Evolutionary conservation across 2,888 invertebrate genomes (phyloP), one percentile per base, ranked within the genome.

Genomic region (Chrysina gloriosa): DNA sequence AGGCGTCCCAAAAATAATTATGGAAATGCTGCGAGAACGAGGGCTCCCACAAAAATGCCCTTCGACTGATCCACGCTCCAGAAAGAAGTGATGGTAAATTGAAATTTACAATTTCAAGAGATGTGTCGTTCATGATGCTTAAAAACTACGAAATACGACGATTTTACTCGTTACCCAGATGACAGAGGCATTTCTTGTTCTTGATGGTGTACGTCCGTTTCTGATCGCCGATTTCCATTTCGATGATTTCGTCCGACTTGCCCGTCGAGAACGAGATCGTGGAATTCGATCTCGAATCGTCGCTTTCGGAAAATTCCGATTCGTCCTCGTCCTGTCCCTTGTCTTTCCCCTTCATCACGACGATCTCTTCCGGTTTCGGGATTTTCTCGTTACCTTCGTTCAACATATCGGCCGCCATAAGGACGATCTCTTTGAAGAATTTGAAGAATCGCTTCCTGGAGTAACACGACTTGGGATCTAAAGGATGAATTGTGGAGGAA

Each of bases 401-500:
- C 7, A 83, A 73, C 36, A 76, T 70, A 52, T 79, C 77, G 45
- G 81, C 78, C 0, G 81, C 80, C 34, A 80, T 70, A 5, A 71
- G 58, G 42, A 83, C 70, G 1, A 80, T 77, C 73, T 83, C 81
- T 54, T 77, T 76, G 54, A 84, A 80, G 9, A 81, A 70, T 66
- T 75, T 68, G 52, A 82, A 79, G 27, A 82, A 73, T 54, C 77
- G 65, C 56, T 77, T 78, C 56, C 79, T 74, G 0, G 80, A 76
- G 16, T 78, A 71, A 58, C 80, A 79, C 36, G 72, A 65, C 9
- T 71, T 52, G 2, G 77, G 75, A 74, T 78, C 82, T 82, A 45
- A 14, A 71, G 45, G 61, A 69, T 54, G 63, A 63, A 34, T 34
- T 16, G 42, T 21, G 21, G 4, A 3, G 7, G 25, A 19, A 34